Conservation (phyloP, 2,113 vertebrate genomes). For the Pogonocichla stellata region DNA sequence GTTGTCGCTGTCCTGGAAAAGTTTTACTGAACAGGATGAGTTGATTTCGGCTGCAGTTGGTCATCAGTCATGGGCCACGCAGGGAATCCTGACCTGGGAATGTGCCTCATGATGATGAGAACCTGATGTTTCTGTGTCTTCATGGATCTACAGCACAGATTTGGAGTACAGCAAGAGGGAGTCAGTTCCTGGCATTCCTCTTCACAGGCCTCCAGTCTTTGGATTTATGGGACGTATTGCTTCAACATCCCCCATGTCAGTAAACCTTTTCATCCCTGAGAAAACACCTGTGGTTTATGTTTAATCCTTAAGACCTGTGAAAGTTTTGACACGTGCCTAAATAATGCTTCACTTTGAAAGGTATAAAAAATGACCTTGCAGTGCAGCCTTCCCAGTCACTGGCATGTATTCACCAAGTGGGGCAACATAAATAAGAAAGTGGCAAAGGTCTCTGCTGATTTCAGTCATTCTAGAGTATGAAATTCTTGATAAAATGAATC, state of each 20-base stretch:
- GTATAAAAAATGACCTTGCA: constrained; percentile 6
- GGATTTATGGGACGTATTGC: constrained; percentile 37
- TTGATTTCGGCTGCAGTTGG: not conserved
- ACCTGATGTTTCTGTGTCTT: constrained; percentile 30
- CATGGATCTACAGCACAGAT: constrained; percentile 9
- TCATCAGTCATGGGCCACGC: not conserved
- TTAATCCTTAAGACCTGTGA: constrained; percentile 21
- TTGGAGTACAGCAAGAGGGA: not conserved
- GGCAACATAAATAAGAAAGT: constrained; percentile 28
- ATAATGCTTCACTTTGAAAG: constrained; percentile 34
- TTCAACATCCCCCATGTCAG: not conserved
- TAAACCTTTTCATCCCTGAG: constrained; percentile 39
- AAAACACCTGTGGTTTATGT: constrained; percentile 41
- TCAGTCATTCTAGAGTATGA: not conserved
- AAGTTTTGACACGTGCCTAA: constrained; percentile 39
- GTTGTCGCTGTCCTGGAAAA: not conserved
- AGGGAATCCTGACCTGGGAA: constrained; percentile 15
- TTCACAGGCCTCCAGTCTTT: not conserved
- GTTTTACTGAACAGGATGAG: not conserved
- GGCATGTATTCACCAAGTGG: not conserved
- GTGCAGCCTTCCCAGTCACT: not conserved
- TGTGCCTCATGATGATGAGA: not conserved
- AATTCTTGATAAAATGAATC: constrained; percentile 1
- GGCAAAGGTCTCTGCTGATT: not conserved
- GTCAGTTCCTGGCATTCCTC: constrained; percentile 12